phyloP scores from a whole-genome alignment of 2,113 vertebrate species.

The Aythya baeri region DNA sequence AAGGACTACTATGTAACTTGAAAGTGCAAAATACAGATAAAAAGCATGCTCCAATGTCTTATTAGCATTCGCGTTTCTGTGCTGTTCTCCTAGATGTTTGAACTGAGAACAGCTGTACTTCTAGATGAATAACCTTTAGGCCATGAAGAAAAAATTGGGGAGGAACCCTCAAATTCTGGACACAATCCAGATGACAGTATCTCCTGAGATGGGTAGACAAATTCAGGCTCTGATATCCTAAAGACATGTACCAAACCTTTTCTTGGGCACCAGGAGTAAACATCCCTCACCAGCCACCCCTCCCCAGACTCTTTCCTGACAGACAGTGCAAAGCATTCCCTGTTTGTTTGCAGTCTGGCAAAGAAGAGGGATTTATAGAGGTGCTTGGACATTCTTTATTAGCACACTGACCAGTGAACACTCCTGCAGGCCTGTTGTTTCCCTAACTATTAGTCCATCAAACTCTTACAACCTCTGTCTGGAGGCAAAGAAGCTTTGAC shows the following conservation, averaged over 20 bases:
- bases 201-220: not conserved
- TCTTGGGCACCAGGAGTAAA: not conserved
- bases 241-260: not conserved
- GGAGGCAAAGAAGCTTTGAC: not conserved
- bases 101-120: not conserved
- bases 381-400: not conserved
- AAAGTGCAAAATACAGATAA: not conserved
- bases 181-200: not conserved
- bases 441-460: not conserved
- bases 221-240: not conserved
- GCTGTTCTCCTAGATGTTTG: not conserved
- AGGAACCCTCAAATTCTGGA: not conserved
- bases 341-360: not conserved
- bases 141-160: not conserved
- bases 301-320: not conserved
- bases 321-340: not conserved
- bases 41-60: not conserved
- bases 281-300: not conserved
- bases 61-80: not conserved
- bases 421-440: not conserved
- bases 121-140: not conserved
- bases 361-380: not conserved
- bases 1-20: not conserved
- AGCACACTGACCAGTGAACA: not conserved
- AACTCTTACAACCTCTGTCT: not conserved